Evolutionary conservation across 2,113 vertebrate genomes (phyloP), one percentile per base, ranked within the genome.

Genomic region (Indicator maculatus): DNA sequence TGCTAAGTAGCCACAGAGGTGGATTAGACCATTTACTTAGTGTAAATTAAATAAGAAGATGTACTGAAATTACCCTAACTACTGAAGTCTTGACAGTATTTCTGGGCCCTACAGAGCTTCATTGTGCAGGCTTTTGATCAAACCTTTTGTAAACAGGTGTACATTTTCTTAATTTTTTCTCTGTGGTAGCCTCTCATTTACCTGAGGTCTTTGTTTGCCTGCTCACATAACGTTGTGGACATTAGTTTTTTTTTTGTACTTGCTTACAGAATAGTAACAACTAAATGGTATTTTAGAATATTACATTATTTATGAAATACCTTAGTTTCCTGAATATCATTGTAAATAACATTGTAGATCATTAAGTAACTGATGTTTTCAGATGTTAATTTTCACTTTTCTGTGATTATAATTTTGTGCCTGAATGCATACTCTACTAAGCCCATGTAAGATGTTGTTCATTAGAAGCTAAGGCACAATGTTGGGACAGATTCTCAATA

Each of bases 401-500:
- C 66, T 79, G 0, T 69, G n/a, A 24, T 60, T 31, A 50, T 58
- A 65, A 75, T 65, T 93, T 90, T 27, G 16, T 92, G 53, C 23
- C 41, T 66, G 41, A 74, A 75, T 64, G 16, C 58, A 20, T 61
- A 39, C 39, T 28, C 24, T 58, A 14, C 39, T 47, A 71, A 88
- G 47, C 83, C 44, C 33, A 24, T 0, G 1, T 65, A 83, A 26
- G 41, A 44, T 78, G 44, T 52, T 91, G 30, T 79, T 94, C 63
- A 12, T 64, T 65, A 77, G 58, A 90, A 86, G 41, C 44, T 73
- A 60, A 83, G 64, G 38, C 78, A 93, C 52, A 67, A 44, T 56
- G 12, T 33, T 88, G 74, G 19, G 81, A 76, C n/a, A 80, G 61
- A 63, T 83, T 89, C 75, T 89, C 77, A 85, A 47, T 93, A 91